phyloP scores from a whole-genome alignment of 2,113 vertebrate species.

The Acanthisitta chloris region DNA sequence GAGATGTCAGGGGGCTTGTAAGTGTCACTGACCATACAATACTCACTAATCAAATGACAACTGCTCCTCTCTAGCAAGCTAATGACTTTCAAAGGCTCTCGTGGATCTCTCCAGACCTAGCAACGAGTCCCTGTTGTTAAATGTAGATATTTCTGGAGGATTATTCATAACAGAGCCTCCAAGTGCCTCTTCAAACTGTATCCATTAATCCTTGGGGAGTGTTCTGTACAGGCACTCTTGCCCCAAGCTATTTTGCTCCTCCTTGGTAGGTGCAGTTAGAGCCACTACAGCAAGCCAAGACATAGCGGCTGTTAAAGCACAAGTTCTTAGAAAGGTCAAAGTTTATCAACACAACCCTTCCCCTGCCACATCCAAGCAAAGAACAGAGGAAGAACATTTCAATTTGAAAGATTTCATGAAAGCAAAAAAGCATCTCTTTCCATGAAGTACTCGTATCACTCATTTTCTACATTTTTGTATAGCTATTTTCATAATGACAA shows the following conservation, averaged over 20 bases:
- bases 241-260: not conserved
- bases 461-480: not conserved
- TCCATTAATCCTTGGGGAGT: not conserved
- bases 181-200: not conserved
- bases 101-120: not conserved
- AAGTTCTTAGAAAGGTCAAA: not conserved
- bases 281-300: not conserved
- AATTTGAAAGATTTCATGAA: not conserved
- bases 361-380: not conserved
- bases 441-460: not conserved
- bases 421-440: not conserved
- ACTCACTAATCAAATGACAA: not conserved
- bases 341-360: not conserved
- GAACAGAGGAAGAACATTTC: not conserved
- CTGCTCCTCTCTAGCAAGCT: not conserved
- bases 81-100: not conserved
- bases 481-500: not conserved
- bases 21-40: not conserved
- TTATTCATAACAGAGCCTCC: not conserved
- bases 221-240: not conserved
- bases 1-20: not conserved
- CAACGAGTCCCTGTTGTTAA: not conserved
- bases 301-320: not conserved
- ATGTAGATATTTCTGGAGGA: not conserved
- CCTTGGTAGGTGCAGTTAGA: not conserved